Evolutionary conservation across 2,888 invertebrate genomes (phyloP).

Genomic region (Imbricaverruca yamaguchii): DNA sequence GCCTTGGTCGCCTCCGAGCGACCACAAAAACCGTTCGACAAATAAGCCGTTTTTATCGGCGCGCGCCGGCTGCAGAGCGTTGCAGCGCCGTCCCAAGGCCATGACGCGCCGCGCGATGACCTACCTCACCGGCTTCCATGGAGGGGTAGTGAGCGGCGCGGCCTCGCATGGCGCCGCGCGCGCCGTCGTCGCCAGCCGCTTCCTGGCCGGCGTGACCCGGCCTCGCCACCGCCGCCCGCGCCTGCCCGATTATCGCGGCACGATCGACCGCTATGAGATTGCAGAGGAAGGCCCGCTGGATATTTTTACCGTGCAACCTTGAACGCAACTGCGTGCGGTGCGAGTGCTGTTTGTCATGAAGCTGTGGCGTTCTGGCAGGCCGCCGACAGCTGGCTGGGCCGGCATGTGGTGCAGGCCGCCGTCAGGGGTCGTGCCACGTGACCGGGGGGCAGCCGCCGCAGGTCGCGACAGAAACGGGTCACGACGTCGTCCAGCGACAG

Average conservation of each 20-base stretch:
- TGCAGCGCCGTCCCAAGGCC: conserved; percentile 18
- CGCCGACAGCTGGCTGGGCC: background rate
- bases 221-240: background rate
- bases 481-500: too few relatives aligned
- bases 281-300: background rate
- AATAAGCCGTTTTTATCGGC: background rate
- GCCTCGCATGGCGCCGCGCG: background rate
- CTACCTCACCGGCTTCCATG: conserved; percentile 14
- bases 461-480: too few relatives aligned
- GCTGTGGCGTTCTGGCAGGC: background rate
- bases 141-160: background rate
- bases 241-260: background rate
- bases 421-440: background rate
- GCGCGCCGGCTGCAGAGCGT: background rate
- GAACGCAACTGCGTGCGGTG: background rate
- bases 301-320: conserved; percentile 18
- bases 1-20: conserved; percentile 12
- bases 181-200: background rate
- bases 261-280: background rate
- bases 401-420: background rate
- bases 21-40: conserved; percentile 18
- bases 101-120: background rate
- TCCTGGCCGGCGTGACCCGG: background rate
- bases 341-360: background rate
- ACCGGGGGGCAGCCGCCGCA: too few relatives aligned